A percentile compares a stretch with the other conserved stretches of the same genome.
These are phyloP conservation scores for Lathamus discolor DNA, from an alignment of 2,113 vertebrate genomes.

Conservation along the genomic window DNA sequence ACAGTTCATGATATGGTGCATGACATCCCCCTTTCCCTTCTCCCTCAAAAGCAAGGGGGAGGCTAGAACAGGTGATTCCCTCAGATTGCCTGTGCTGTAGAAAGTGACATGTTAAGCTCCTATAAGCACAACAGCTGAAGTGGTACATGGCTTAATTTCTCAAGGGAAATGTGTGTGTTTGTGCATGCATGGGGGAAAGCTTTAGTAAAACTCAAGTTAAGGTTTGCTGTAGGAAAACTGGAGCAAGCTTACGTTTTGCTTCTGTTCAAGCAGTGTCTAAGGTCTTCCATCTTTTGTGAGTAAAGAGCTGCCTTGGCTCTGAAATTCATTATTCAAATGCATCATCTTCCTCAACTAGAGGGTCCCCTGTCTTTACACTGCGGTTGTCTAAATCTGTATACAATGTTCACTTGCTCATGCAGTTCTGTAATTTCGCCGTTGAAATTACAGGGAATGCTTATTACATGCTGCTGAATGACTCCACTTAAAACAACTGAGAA, in stretches of 20 bases:
- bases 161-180: neutral
- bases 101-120: slow-evolving; percentile 25
- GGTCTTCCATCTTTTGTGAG: neutral
- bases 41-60: neutral
- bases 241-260: neutral
- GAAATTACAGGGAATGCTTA: slow-evolving; percentile 42
- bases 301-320: neutral
- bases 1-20: fast-evolving
- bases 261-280: neutral
- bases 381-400: neutral
- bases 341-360: neutral
- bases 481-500: slow-evolving; percentile 32
- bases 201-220: neutral
- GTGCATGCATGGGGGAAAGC: neutral
- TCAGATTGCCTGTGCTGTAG: neutral
- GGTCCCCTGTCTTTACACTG: neutral
- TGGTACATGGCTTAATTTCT: slow-evolving; percentile 1
- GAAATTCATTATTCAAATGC: neutral
- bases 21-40: neutral
- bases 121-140: slow-evolving; percentile 21
- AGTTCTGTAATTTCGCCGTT: slow-evolving; percentile 7
- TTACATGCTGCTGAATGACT: slow-evolving; percentile 26
- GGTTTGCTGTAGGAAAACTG: neutral
- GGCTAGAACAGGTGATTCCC: slow-evolving; percentile 29
- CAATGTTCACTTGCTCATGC: neutral